Conservation (phyloP, 2,888 invertebrate species). For the Aricia artaxerxes region DNA sequence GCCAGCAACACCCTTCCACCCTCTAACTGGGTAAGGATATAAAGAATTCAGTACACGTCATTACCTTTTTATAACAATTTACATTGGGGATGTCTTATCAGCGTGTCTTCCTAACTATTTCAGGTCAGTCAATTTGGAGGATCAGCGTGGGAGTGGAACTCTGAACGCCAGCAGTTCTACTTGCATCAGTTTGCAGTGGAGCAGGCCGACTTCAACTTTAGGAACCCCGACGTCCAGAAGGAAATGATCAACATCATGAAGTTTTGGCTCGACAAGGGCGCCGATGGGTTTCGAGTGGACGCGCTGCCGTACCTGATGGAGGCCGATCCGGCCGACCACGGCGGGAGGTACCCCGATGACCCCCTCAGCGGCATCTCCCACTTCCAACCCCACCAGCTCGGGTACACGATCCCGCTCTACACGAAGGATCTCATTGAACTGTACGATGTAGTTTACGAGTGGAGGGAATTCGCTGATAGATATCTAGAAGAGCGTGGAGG, state of each 20-base stretch:
- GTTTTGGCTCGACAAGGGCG: conserved; percentile 88
- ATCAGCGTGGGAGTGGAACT: conserved; percentile 85
- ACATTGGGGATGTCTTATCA: neutral
- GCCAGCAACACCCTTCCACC: conserved; percentile 61
- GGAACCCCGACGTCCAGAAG: conserved; percentile 77
- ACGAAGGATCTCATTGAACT: conserved; percentile 82
- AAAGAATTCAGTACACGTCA: neutral
- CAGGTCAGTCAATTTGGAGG: conserved; percentile 81
- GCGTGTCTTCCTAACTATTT: conserved; percentile 23
- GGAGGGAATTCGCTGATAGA: conserved; percentile 78
- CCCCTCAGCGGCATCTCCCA: conserved; percentile 66
- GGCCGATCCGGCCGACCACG: conserved; percentile 65
- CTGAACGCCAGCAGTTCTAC: conserved; percentile 82
- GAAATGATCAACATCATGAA: conserved; percentile 81
- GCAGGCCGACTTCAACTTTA: conserved; percentile 86
- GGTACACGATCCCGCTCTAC: conserved; percentile 81
- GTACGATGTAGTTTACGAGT: conserved; percentile 78
- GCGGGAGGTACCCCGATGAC: conserved; percentile 72
- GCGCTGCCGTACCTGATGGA: conserved; percentile 82
- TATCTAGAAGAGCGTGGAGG: conserved; percentile 63
- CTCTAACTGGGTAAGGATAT: conserved; percentile 73
- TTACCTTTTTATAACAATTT: neutral
- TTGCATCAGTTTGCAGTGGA: conserved; percentile 83
- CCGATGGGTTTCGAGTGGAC: conserved; percentile 88
- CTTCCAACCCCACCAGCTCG: conserved; percentile 74